Base-by-base conservation (phyloP, 1,140 invertebrate genomes). In the Pissodes strobi region DNA sequence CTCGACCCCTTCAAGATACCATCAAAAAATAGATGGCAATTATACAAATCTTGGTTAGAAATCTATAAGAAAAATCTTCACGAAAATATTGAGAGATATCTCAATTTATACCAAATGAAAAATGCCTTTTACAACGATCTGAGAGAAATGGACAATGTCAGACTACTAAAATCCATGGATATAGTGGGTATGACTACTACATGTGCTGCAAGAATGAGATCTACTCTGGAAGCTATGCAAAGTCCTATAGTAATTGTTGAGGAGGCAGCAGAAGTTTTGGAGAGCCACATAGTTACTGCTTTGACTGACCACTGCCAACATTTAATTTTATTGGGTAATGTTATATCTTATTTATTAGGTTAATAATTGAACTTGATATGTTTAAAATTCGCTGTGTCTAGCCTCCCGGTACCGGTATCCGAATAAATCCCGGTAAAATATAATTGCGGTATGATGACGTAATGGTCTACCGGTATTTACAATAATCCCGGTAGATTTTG, bases 201-300 rank as follows among this genome's bases (percentile, higher is more conserved):
- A 10, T 87, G 85, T 41, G 90, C 90, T 1, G 90, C 90, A 2
- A 83, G 85, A 49, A 73, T 85, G 10, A 82, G 84, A 38, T 80
- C 82, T 19, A 62, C 88, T n/a, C 72, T 93, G n/a, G 72, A 84
- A 51, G 72, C 80, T n/a, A 68, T 92, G 13, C 75, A 82, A 43
- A 83, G 87, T 25, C 80, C 84, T 62, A 87, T 92, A 57, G 85
- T 90, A 0, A 84, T 94, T 25, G 86, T 94, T 13, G 92, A 94
- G 79, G 92, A 94, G 81, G 92, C 92, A 0, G 92, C 90, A 1
- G 91, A 94, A 82, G 88, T 93, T 10, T 77, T 92, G 23, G 92
- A 94, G 72, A 78, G 86, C 10, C 90, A 93, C 70, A 86, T 92
- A 22, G 70, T 92, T 1, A 83, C 87, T 9, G 85, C 89, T 21